A percentile compares a stretch with the other conserved stretches of the same genome.
Conservation (phyloP, 2,888 invertebrate genomes). For the Cryptophagus acutangulus region DNA sequence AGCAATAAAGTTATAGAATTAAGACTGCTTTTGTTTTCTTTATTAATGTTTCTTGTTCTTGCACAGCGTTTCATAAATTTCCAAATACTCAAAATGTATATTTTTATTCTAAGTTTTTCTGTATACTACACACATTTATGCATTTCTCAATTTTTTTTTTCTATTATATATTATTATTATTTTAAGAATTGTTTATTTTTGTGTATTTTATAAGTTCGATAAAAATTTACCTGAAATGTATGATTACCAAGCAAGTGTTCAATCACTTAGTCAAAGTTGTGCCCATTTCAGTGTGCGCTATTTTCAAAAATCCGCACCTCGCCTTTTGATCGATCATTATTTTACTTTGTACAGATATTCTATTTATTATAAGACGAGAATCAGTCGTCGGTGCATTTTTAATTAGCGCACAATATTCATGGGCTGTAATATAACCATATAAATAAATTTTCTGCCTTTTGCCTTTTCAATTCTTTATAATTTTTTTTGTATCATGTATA, state of each 20-base stretch:
- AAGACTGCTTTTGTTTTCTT: not conserved
- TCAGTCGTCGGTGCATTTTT: constrained; percentile 19
- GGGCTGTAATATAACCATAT: constrained; percentile 47
- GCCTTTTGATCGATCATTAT: constrained; percentile 1
- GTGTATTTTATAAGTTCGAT: constrained; percentile 22
- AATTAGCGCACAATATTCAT: constrained; percentile 10
- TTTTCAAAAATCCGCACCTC: not conserved
- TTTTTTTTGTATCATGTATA: constrained; percentile 26
- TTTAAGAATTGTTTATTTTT: constrained; percentile 27
- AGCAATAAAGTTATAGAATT: too few relatives aligned
- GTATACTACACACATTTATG: constrained; percentile 8
- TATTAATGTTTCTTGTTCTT: too few relatives aligned
- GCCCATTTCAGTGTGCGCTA: constrained; percentile 12
- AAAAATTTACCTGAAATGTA: constrained; percentile 35
- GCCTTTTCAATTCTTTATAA: constrained; percentile 29
- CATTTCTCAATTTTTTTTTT: constrained; percentile 19
- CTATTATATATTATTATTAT: too few relatives aligned
- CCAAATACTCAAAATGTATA: constrained; percentile 39
- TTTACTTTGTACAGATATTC: constrained; percentile 39
- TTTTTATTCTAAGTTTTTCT: too few relatives aligned
- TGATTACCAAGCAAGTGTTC: constrained; percentile 43
- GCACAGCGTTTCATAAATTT: constrained; percentile 33
- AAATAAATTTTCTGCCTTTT: constrained; percentile 39
- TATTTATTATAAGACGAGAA: constrained; percentile 34
- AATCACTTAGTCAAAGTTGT: constrained; percentile 40